Evolutionary conservation across 2,888 invertebrate species (phyloP).

Genomic region (Phorcus lineatus): DNA sequence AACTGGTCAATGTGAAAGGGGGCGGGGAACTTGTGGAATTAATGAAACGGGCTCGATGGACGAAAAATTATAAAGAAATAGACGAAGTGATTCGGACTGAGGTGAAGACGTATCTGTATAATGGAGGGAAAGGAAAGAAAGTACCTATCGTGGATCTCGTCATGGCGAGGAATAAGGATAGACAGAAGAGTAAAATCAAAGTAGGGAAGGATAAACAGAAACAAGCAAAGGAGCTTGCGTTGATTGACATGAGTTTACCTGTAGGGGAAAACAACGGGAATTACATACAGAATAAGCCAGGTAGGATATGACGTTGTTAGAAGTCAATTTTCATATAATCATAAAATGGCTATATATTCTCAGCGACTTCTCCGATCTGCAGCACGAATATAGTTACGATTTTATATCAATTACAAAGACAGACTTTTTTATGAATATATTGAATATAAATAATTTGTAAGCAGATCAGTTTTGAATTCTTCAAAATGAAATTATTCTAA

Average conservation of each 20-base stretch:
- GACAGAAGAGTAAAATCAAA: slow-evolving; percentile 48
- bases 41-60: slow-evolving; percentile 69
- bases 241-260: slow-evolving; percentile 63
- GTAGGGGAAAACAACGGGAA: background rate
- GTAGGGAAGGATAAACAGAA: slow-evolving; percentile 52
- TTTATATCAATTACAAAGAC: too few species aligned
- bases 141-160: slow-evolving; percentile 93
- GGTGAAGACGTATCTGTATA: slow-evolving; percentile 92
- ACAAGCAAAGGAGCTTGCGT: slow-evolving; percentile 59
- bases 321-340: too few species aligned
- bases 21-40: slow-evolving; percentile 79
- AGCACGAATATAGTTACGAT: too few species aligned
- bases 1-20: slow-evolving; percentile 93
- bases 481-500: too few species aligned
- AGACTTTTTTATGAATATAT: too few species aligned
- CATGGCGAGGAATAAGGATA: slow-evolving; percentile 78
- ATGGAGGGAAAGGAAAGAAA: slow-evolving; percentile 92
- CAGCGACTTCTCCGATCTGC: too few species aligned
- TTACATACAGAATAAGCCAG: slow-evolving; percentile 8
- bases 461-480: too few species aligned
- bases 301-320: background rate
- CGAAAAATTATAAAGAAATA: slow-evolving; percentile 80
- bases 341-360: too few species aligned
- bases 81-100: slow-evolving; percentile 94
- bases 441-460: too few species aligned